Percentiles rank a stretch among this genome's conserved stretches.
Conservation (phyloP, 2,888 invertebrate genomes). For the Drosophila niveifrons region DNA sequence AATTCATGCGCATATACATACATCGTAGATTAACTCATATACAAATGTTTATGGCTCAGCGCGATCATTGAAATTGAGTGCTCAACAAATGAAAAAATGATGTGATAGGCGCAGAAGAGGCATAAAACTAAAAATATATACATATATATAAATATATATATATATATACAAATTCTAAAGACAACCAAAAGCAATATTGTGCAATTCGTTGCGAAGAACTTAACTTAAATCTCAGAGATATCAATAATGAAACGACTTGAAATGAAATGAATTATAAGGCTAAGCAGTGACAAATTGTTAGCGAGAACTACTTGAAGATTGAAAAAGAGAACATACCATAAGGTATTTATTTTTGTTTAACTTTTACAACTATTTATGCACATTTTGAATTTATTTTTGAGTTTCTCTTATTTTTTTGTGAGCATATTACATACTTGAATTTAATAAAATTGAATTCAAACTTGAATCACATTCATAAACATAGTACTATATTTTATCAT, state of each 20-base stretch:
- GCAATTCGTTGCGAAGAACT: constrained; percentile 12
- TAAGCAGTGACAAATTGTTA: constrained; percentile 14
- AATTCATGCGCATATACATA: constrained; percentile 7
- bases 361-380: constrained; percentile 38
- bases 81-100: constrained; percentile 41
- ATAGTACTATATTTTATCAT: constrained; percentile 6
- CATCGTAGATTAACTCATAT: constrained; percentile 2
- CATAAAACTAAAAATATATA: constrained; percentile 7
- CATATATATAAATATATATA: too few relatives aligned
- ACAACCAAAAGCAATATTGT: constrained; percentile 50
- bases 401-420: constrained; percentile 36
- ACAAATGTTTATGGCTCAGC: constrained; percentile 42
- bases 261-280: constrained; percentile 1
- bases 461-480: constrained; percentile 13
- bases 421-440: constrained; percentile 41
- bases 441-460: constrained; percentile 61
- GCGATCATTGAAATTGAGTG: constrained; percentile 49
- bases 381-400: constrained; percentile 24
- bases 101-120: constrained; percentile 34
- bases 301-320: constrained; percentile 17
- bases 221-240: constrained; percentile 35
- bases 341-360: constrained; percentile 31
- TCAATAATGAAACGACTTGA: constrained; percentile 17
- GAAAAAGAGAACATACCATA: constrained; percentile 16
- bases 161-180: constrained; percentile 23